These are phyloP conservation scores for Pterois miles DNA, from an alignment of 2,797 vertebrate species.

Conservation along the genomic window DNA sequence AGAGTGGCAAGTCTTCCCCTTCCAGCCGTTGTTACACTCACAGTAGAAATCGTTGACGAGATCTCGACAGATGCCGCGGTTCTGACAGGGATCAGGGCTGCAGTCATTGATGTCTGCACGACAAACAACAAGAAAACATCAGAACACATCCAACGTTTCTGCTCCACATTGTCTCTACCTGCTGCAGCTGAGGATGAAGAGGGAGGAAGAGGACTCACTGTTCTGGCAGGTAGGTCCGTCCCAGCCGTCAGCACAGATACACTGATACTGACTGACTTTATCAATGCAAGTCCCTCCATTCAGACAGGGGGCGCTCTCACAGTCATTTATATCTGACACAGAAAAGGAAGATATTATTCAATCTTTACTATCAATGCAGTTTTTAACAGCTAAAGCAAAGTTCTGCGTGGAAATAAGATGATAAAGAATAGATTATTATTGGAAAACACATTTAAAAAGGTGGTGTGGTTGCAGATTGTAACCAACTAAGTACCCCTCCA, in stretches of 20 bases:
- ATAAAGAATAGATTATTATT: not conserved
- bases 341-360: not conserved
- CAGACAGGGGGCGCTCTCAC: conserved; percentile 90
- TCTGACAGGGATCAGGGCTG: conserved; percentile 88
- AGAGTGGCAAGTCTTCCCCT: conserved; percentile 95
- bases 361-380: not conserved
- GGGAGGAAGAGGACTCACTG: conserved; percentile 81
- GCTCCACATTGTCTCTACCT: rapidly evolving
- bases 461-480: too few species aligned
- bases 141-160: not conserved
- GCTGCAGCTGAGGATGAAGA: not conserved
- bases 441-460: not conserved
- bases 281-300: conserved; percentile 93
- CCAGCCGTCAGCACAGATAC: conserved; percentile 92
- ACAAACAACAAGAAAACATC: not conserved
- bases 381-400: not conserved
- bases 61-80: conserved; percentile 90
- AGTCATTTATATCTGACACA: conserved; percentile 91
- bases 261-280: conserved; percentile 88
- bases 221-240: conserved; percentile 87
- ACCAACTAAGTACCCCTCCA: too few species aligned
- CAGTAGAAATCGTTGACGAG: conserved; percentile 94
- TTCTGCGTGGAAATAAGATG: not conserved
- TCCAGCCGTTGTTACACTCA: conserved; percentile 92
- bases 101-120: conserved; percentile 92